phyloP scores from a whole-genome alignment of 2,888 invertebrate genomes.

The Euzetes globulus region DNA sequence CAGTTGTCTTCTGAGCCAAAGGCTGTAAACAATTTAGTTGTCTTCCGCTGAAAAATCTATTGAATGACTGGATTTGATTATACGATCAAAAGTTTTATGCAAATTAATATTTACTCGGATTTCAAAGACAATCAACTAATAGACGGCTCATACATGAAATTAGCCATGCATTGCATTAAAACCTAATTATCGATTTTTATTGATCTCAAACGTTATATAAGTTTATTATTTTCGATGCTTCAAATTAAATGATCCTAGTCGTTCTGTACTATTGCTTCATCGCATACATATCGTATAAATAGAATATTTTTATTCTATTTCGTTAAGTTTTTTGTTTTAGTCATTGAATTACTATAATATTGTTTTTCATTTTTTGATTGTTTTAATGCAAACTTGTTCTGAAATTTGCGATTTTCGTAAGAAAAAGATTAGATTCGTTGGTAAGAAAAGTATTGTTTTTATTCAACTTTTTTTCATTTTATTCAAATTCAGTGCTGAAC shows the following conservation, averaged over 20 bases:
- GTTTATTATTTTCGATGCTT: too few species aligned
- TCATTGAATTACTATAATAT: too few species aligned
- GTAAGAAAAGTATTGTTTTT: neutral
- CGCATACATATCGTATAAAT: too few species aligned
- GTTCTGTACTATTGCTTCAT: too few species aligned
- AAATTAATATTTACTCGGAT: neutral
- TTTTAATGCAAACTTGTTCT: neutral
- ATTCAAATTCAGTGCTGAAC: slow-evolving; percentile 9
- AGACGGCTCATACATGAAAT: neutral
- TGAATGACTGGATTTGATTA: neutral
- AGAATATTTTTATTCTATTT: neutral
- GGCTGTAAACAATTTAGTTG: too few species aligned
- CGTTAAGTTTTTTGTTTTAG: neutral
- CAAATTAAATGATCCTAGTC: too few species aligned
- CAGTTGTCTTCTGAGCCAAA: too few species aligned
- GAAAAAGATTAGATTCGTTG: neutral
- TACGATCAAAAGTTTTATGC: neutral
- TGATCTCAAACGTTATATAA: neutral
- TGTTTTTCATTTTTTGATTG: neutral
- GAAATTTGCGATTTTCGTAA: slow-evolving; percentile 2
- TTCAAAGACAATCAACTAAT: neutral
- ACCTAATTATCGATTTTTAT: neutral
- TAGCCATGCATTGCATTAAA: neutral
- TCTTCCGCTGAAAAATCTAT: too few species aligned
- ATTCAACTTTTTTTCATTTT: neutral